These are phyloP conservation scores for Poecilus cupreus DNA, from an alignment of 2,888 invertebrate genomes.

Conservation along the genomic window DNA sequence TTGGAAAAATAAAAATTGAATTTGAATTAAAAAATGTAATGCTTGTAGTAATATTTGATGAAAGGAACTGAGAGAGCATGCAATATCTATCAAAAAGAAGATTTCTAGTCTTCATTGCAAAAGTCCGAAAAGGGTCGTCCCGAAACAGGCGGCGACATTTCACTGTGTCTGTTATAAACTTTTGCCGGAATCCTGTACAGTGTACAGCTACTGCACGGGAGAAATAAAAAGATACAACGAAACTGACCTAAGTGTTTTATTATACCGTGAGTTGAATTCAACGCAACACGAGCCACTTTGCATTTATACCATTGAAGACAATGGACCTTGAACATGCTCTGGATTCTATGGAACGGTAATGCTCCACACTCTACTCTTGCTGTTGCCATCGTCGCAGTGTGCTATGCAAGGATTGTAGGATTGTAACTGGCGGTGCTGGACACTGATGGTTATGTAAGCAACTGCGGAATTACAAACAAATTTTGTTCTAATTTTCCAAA, in stretches of 20 bases:
- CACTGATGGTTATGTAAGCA: constrained; percentile 18
- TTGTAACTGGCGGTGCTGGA: neutral
- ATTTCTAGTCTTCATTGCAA: too few species aligned
- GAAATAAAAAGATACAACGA: constrained; percentile 29
- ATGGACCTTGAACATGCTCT: constrained; percentile 8
- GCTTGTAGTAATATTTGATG: too few species aligned
- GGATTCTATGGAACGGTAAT: constrained; percentile 10
- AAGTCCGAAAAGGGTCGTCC: too few species aligned
- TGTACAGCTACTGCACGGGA: neutral
- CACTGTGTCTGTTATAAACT: neutral
- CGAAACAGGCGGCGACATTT: too few species aligned
- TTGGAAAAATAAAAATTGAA: too few species aligned
- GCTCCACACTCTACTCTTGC: neutral
- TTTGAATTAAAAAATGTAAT: too few species aligned
- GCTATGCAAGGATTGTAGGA: neutral
- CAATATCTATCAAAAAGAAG: too few species aligned
- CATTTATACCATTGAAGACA: constrained; percentile 21
- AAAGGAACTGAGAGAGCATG: too few species aligned
- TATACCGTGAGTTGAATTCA: constrained; percentile 40
- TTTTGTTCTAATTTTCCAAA: constrained; percentile 14
- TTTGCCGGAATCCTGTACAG: neutral
- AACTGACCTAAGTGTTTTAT: constrained; percentile 43
- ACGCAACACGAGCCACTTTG: constrained; percentile 17
- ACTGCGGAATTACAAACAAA: constrained; percentile 4
- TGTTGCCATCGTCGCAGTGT: constrained; percentile 3